These are phyloP conservation scores for Drosophila micromelanica DNA, from an alignment of 1,140 invertebrate species.

Conservation along the genomic window DNA sequence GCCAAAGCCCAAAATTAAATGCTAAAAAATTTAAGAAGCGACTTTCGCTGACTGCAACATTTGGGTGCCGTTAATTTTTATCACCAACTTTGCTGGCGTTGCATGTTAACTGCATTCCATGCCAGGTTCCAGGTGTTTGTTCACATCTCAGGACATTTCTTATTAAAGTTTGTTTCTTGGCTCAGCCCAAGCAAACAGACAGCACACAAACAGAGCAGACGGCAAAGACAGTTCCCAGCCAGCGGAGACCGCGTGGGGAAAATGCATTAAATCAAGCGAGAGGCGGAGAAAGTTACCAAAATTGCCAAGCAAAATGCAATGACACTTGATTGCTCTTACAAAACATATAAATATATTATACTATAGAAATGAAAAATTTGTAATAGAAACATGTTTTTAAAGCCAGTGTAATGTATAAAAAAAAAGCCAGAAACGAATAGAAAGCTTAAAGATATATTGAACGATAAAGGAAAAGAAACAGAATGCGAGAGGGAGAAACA, in stretches of 20 bases:
- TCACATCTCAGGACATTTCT: constrained; percentile 52
- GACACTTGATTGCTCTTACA: constrained; percentile 3
- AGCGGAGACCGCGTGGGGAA: constrained; percentile 35
- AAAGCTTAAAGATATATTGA: too few species aligned
- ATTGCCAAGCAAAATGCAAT: background rate
- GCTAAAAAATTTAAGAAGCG: constrained; percentile 73
- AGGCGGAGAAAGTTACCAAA: background rate
- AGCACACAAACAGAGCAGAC: constrained; percentile 9
- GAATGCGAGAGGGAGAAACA: too few species aligned
- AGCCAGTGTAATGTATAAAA: background rate
- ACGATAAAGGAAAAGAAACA: too few species aligned
- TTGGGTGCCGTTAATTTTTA: constrained; percentile 70
- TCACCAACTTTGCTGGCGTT: constrained; percentile 47
- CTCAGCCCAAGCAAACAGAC: constrained; percentile 20
- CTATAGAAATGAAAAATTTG: too few species aligned
- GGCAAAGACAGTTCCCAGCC: constrained; percentile 18
- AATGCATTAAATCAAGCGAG: constrained; percentile 33
- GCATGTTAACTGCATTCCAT: constrained; percentile 49
- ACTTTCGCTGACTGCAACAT: constrained; percentile 61
- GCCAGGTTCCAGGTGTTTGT: constrained; percentile 48
- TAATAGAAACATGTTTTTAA: background rate
- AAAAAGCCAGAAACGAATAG: too few species aligned
- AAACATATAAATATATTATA: background rate
- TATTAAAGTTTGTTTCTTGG: constrained; percentile 56
- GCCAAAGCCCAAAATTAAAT: constrained; percentile 60